Evolutionary conservation across 2,797 vertebrate genomes (phyloP), one percentile per base, ranked within the genome.

Genomic region (Anniella stebbinsi): DNA sequence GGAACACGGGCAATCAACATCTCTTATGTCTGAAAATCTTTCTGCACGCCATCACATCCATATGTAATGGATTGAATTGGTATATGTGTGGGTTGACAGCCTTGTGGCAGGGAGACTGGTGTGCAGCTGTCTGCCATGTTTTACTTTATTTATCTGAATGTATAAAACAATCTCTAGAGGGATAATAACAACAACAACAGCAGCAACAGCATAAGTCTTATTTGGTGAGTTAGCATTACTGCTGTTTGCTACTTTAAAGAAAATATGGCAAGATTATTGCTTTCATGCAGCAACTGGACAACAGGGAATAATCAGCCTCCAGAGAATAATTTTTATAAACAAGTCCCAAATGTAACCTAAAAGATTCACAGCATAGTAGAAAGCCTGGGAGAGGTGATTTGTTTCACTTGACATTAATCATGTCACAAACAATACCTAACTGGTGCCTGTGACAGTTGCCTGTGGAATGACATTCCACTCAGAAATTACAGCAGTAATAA

Each of bases 251-350:
- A 30, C 21, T 28, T 75, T 75, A 38, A 66, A 87, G 51, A 69
- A 75, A 30, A 51, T 12, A 60, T 86, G 60, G 75, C 45, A 80
- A 82, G 45, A 60, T 57, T 66, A n/a, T 57, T 82, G 36, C 57
- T 67, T 77, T 80, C 36, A 81, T 82, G 78, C 11, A 73, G 28
- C 28, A 88, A 82, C 67, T 73, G 28, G 80, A 69, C 25, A 84
- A 51, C 8, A 67, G 41, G 57, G 30, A 89, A 33, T 28, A 84
- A 54, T 51, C 41, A 48, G 80, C 10, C 18, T n/a, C 18, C 4
- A 83, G 57, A 28, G 25, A 63, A 89, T 63, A 13, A 48, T 48
- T 75, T 84, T 88, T 63, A 60, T 76, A 83, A 89, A 89, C 12
- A 51, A 84, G 3, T 23, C 57, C 51, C 30, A 83, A 83, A 76